These are phyloP conservation scores for Ataeniobius toweri DNA, from an alignment of 2,797 vertebrate species.

Conservation along the genomic window DNA sequence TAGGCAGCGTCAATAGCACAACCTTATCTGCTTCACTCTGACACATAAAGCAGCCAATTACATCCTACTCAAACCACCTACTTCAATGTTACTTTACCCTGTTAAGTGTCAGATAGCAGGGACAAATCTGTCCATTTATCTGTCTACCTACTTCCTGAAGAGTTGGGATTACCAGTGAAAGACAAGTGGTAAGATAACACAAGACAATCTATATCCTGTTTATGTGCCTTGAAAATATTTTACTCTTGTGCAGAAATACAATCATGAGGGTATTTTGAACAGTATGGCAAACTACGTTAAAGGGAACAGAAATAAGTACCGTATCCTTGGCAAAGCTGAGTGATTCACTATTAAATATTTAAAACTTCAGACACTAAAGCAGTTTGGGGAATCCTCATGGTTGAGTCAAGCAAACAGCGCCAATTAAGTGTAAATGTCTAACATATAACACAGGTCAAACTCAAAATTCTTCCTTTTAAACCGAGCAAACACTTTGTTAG, in stretches of 20 bases:
- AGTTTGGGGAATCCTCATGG: too few species aligned
- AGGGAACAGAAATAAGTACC: not conserved
- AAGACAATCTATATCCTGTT: not conserved
- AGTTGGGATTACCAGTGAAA: not conserved
- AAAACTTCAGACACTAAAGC: too few species aligned
- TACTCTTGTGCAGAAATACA: not conserved
- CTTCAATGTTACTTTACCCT: constrained; percentile 14
- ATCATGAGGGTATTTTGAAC: not conserved
- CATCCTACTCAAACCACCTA: constrained; percentile 46
- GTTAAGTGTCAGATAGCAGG: constrained; percentile 3
- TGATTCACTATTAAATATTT: not conserved
- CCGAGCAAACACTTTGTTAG: too few species aligned
- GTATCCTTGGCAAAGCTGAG: not conserved
- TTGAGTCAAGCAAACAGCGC: not conserved
- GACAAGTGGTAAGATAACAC: not conserved
- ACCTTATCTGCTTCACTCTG: constrained; percentile 27
- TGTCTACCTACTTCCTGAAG: constrained; percentile 1
- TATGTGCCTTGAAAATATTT: not conserved
- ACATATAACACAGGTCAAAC: too few species aligned
- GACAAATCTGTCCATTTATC: constrained; percentile 3
- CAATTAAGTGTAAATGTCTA: too few species aligned
- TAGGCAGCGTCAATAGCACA: constrained; percentile 30
- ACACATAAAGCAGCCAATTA: constrained; percentile 37
- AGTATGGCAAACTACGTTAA: not conserved
- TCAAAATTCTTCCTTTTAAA: too few species aligned